A percentile compares a stretch with the other conserved stretches of the same genome.
phyloP scores from a whole-genome alignment of 2,888 invertebrate genomes.

The Chloroclysta siterata region DNA sequence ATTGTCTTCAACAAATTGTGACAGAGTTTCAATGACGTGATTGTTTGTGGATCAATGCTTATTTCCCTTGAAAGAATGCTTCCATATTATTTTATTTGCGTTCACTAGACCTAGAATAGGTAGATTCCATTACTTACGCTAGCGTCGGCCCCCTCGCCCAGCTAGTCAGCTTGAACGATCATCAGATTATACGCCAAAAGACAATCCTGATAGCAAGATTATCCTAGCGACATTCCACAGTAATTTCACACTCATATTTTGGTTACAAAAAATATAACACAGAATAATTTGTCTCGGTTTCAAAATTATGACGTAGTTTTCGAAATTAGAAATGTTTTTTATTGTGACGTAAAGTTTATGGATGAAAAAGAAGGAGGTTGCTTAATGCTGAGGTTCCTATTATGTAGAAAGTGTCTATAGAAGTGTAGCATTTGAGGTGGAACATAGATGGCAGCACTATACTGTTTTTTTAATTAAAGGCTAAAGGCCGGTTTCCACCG shows the following conservation, averaged over 20 bases:
- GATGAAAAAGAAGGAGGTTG: constrained; percentile 15
- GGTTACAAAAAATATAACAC: constrained; percentile 35
- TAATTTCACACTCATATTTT: constrained; percentile 73
- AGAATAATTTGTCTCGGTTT: constrained; percentile 35
- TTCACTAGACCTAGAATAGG: too few relatives aligned
- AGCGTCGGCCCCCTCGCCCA: constrained; percentile 9
- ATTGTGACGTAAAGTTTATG: constrained; percentile 21
- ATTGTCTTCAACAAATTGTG: too few relatives aligned
- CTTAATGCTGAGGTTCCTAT: not conserved
- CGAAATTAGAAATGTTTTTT: constrained; percentile 57
- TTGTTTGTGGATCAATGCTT: too few relatives aligned
- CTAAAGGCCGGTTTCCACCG: too few relatives aligned
- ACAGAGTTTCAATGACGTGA: too few relatives aligned
- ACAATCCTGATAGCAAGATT: constrained; percentile 70
- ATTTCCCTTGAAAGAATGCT: too few relatives aligned
- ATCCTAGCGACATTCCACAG: constrained; percentile 74
- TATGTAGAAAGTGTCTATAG: too few relatives aligned
- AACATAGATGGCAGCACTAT: constrained; percentile 3
- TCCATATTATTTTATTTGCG: too few relatives aligned
- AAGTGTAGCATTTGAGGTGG: too few relatives aligned
- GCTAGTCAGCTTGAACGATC: constrained; percentile 8
- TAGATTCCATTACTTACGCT: not conserved
- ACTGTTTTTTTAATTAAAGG: too few relatives aligned
- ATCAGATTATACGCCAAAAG: constrained; percentile 56
- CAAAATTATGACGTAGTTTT: constrained; percentile 41